A percentile compares a stretch with the other conserved stretches of the same genome.
phyloP scores from a whole-genome alignment of 2,888 invertebrate genomes.

The Steromphala cineraria region DNA sequence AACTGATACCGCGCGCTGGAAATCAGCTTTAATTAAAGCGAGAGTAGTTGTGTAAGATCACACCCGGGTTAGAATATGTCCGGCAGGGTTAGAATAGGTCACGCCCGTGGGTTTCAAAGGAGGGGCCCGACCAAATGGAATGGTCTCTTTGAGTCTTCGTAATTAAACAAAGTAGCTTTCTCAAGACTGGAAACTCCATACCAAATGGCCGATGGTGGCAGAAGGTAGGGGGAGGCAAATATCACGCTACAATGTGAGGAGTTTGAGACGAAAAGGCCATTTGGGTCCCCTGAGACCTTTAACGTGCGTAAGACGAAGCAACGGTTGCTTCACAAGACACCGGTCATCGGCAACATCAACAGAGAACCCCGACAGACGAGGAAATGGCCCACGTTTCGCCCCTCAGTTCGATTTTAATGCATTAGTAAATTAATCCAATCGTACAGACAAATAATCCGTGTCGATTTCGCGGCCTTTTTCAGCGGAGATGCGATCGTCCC shows the following conservation, averaged over 20 bases:
- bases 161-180: conserved; percentile 17
- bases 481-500: background rate
- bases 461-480: conserved; percentile 14
- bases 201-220: conserved; percentile 3
- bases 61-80: too few relatives aligned
- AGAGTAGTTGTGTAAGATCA: background rate
- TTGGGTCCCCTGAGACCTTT: background rate
- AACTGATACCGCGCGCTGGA: background rate
- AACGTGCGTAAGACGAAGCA: background rate
- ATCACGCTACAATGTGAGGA: background rate
- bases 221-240: background rate
- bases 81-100: background rate
- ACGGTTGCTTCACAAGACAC: background rate
- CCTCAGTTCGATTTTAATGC: conserved; percentile 33
- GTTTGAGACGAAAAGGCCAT: background rate
- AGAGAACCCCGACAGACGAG: background rate
- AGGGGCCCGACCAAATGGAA: background rate
- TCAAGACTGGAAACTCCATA: conserved; percentile 4
- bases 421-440: conserved; percentile 38
- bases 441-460: conserved; percentile 31
- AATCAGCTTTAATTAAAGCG: conserved; percentile 16
- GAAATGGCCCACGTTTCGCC: background rate
- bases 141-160: conserved; percentile 1
- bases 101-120: background rate
- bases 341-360: background rate